phyloP scores from a whole-genome alignment of 2,113 vertebrate species.

The Gracilinanus agilis region DNA sequence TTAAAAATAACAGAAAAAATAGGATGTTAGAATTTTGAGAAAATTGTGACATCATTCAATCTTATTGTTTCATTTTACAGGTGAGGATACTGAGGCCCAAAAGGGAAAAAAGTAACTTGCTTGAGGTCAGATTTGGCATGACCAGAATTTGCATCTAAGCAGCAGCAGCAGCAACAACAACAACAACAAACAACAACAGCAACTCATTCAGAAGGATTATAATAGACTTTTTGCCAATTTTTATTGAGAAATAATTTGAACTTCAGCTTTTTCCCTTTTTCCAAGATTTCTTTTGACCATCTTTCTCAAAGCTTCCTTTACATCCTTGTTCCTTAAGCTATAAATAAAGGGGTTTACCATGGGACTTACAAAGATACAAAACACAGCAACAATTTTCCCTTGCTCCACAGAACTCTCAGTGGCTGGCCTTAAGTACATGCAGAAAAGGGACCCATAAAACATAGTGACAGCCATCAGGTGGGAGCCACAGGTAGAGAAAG shows the following conservation, averaged over 20 bases:
- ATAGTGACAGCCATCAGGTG: slow-evolving; percentile 41
- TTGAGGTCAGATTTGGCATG: background rate
- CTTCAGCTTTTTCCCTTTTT: background rate
- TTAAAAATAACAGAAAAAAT: too few relatives aligned
- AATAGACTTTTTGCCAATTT: background rate
- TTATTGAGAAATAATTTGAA: background rate
- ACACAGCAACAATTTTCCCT: slow-evolving; percentile 48
- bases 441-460: slow-evolving; percentile 57
- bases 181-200: background rate
- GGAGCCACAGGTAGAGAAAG: slow-evolving; percentile 57
- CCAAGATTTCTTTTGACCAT: background rate
- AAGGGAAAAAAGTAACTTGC: background rate
- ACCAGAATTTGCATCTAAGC: background rate
- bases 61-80: too few relatives aligned
- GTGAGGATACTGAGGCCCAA: too few relatives aligned
- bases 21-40: too few relatives aligned
- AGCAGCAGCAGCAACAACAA: too few relatives aligned
- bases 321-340: slow-evolving; percentile 52
- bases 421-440: slow-evolving; percentile 51
- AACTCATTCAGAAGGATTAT: background rate
- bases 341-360: slow-evolving; percentile 63
- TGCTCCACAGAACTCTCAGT: slow-evolving; percentile 58
- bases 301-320: slow-evolving; percentile 55
- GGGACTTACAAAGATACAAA: slow-evolving; percentile 62
- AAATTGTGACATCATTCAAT: too few relatives aligned